phyloP scores from a whole-genome alignment of 1,140 invertebrate genomes.

The Drosophila nikananu region DNA sequence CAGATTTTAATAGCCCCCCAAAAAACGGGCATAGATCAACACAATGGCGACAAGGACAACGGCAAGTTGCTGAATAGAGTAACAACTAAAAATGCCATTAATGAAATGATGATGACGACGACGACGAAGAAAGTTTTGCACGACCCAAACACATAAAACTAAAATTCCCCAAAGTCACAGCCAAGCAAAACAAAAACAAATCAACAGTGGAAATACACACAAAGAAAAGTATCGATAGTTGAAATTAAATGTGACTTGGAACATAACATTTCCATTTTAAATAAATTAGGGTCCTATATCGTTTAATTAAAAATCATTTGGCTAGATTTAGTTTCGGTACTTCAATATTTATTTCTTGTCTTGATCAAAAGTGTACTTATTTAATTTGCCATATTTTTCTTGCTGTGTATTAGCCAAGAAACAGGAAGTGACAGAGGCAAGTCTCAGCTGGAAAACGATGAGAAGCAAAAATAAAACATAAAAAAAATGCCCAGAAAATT shows the following conservation, averaged over 20 bases:
- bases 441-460: slow-evolving; percentile 62
- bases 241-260: neutral
- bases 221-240: neutral
- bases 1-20: slow-evolving; percentile 66
- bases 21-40: slow-evolving; percentile 61
- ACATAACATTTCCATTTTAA: neutral
- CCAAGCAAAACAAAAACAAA: slow-evolving; percentile 45
- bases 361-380: neutral
- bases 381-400: neutral
- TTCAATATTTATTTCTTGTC: neutral
- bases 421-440: slow-evolving; percentile 16
- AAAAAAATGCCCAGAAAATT: slow-evolving; percentile 79
- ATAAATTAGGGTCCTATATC: rapidly evolving
- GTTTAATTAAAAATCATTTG: no score
- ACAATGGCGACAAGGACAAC: slow-evolving; percentile 21
- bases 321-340: neutral
- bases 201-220: slow-evolving; percentile 10
- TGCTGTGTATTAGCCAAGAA: slow-evolving; percentile 9
- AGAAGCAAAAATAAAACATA: slow-evolving; percentile 69
- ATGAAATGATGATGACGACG: slow-evolving; percentile 59
- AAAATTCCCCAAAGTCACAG: slow-evolving; percentile 61
- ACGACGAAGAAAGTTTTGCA: slow-evolving; percentile 56
- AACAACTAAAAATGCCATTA: slow-evolving; percentile 70
- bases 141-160: slow-evolving; percentile 73
- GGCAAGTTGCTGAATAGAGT: slow-evolving; percentile 24